Percentiles rank a stretch among this genome's conserved stretches.
phyloP scores from a whole-genome alignment of 2,888 invertebrate genomes.

The Cartodere bifasciata region DNA sequence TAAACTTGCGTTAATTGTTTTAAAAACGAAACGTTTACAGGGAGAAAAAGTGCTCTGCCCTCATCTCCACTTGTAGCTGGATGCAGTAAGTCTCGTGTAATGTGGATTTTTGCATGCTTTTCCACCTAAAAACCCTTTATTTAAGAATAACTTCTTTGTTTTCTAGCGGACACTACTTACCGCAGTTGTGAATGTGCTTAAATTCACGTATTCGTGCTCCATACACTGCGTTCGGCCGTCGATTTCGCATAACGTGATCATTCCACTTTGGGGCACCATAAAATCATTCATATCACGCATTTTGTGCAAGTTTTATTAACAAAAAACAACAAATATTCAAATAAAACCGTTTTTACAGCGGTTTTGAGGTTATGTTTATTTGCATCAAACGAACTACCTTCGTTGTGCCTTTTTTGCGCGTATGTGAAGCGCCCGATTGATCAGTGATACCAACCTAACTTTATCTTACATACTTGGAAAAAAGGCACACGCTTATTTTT shows the following conservation, averaged over 20 bases:
- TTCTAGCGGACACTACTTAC: constrained; percentile 32
- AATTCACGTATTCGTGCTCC: constrained; percentile 42
- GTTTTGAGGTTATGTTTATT: too few species aligned
- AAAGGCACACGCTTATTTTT: too few species aligned
- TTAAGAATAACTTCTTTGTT: neutral
- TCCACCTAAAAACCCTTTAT: constrained; percentile 37
- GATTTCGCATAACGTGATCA: constrained; percentile 48
- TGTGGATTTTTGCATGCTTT: constrained; percentile 55
- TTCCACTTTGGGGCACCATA: constrained; percentile 31
- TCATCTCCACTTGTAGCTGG: constrained; percentile 42
- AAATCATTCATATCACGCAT: constrained; percentile 29
- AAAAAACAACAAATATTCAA: too few species aligned
- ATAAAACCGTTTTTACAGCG: too few species aligned
- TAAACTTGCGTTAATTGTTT: constrained; percentile 65
- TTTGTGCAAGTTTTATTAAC: constrained; percentile 10
- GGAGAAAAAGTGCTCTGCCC: constrained; percentile 43
- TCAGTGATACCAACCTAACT: too few species aligned
- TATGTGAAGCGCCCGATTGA: too few species aligned
- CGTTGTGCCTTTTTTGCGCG: too few species aligned
- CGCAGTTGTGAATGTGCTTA: constrained; percentile 43
- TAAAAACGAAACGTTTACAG: constrained; percentile 55
- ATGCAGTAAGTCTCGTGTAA: constrained; percentile 49
- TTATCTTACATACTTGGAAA: too few species aligned
- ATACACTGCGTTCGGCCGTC: constrained; percentile 49
- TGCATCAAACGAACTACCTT: too few species aligned